phyloP scores from a whole-genome alignment of 1,140 invertebrate genomes.

The Oryzaephilus surinamensis region DNA sequence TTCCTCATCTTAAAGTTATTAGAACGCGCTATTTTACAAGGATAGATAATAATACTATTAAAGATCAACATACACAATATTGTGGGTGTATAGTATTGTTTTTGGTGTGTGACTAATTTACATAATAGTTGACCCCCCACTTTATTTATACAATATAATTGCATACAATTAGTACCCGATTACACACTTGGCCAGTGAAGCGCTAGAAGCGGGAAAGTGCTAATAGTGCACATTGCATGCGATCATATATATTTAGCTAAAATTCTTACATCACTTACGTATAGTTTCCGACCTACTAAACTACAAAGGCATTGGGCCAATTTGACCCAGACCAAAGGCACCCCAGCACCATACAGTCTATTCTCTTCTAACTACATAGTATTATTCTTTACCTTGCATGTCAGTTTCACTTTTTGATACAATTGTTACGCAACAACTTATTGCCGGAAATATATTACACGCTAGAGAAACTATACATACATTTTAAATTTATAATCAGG shows the following conservation, averaged over 20 bases:
- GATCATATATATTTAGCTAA: slow-evolving; percentile 11
- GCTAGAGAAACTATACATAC: too few relatives aligned
- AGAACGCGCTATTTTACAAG: too few relatives aligned
- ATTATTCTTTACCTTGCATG: too few relatives aligned
- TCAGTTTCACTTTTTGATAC: too few relatives aligned
- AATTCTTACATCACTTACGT: slow-evolving; percentile 17
- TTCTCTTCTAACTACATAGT: too few relatives aligned
- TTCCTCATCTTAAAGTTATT: too few relatives aligned
- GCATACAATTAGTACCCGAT: slow-evolving; percentile 31
- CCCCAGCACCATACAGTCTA: too few relatives aligned
- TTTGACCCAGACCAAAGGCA: slow-evolving; percentile 15
- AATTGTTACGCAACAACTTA: too few relatives aligned
- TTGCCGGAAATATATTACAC: too few relatives aligned
- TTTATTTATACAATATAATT: slow-evolving; percentile 35
- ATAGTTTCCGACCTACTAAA: slow-evolving; percentile 30
- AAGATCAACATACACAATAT: too few relatives aligned
- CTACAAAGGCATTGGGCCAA: slow-evolving; percentile 19
- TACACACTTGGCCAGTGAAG: slow-evolving; percentile 31
- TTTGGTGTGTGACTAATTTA: slow-evolving; percentile 15
- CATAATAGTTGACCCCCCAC: slow-evolving; percentile 24
- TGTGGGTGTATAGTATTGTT: slow-evolving; percentile 10
- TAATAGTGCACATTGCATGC: slow-evolving; percentile 25
- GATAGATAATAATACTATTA: too few relatives aligned
- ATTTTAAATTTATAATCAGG: too few relatives aligned
- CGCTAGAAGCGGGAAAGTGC: slow-evolving; percentile 26